Evolutionary conservation across 92 coral and sea anemone species (phyloP), one percentile per base, ranked within the genome.

Genomic region (Plumapathes pennacea): DNA sequence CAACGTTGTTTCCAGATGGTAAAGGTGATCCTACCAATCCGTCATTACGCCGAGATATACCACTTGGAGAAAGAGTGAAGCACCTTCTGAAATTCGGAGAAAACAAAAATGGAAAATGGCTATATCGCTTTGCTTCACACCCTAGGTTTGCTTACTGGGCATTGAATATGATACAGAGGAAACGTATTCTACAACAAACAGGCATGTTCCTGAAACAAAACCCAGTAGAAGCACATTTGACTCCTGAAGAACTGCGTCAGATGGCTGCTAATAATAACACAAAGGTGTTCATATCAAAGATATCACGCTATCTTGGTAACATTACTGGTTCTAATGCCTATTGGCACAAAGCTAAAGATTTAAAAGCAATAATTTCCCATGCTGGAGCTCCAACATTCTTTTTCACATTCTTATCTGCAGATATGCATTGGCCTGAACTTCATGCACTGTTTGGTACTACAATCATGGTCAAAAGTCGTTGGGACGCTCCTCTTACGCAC

Each of bases 101-200:
- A 76, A 66, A 57, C 26, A 58, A 43, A 25, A 57, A 57, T 50
- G 61, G 59, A 34, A 49, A 64, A 25, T 79, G 78, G 78, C 24
- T 54, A 10, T 71, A 79, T 50, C 71, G 80, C 38, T 71, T 80
- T 71, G 86, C 80, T 10, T 38, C 34, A 53, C 86, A 80, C 28
- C 86, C 86, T 20, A 80, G 86, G 45, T 80, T 80, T 62, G 68
- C 85, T 44, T 71, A 78, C 51, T 78, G 85, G 80, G 85, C 85
- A 38, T 78, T 78, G 23, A 78, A 78, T 42, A 71, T 78, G 85
- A 72, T 71, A 40, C 74, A 78, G 39, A 54, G 85, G 38, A 54
- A 63, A 33, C 78, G 64, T 7, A 54, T 70, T 45, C 66, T 78
- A 33, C 79, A 78, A 53, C 85, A 78, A 70, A 77, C 65, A 58